These are phyloP conservation scores for Limenitis camilla DNA, from an alignment of 2,888 invertebrate species.

Conservation along the genomic window DNA sequence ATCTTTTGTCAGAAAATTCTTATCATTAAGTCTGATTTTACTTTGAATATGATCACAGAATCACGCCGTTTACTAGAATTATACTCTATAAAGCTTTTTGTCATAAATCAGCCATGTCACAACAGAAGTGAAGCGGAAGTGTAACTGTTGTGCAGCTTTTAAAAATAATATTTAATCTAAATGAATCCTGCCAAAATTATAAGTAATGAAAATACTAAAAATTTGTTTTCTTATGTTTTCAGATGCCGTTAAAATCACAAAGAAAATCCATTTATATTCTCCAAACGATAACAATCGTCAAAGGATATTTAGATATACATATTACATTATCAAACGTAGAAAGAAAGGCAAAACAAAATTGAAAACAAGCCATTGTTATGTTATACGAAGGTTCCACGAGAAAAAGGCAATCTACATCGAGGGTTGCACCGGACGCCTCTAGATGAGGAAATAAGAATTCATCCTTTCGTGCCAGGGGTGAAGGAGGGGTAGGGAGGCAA, in stretches of 20 bases:
- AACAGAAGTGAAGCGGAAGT: too few relatives aligned
- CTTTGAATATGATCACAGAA: too few relatives aligned
- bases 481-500: slow-evolving; percentile 62
- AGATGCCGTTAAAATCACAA: not conserved
- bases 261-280: not conserved
- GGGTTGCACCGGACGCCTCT: slow-evolving; percentile 68
- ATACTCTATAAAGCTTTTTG: too few relatives aligned
- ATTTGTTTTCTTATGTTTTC: not conserved
- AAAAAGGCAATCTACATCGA: slow-evolving; percentile 74
- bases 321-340: slow-evolving; percentile 30
- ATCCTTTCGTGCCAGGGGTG: slow-evolving; percentile 66
- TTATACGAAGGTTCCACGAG: slow-evolving; percentile 66
- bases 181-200: too few relatives aligned
- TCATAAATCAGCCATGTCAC: too few relatives aligned
- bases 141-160: too few relatives aligned
- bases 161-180: too few relatives aligned
- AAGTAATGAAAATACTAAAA: too few relatives aligned
- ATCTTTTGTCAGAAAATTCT: too few relatives aligned
- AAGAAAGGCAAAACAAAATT: slow-evolving; percentile 54
- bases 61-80: too few relatives aligned
- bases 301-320: slow-evolving; percentile 22
- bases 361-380: slow-evolving; percentile 73
- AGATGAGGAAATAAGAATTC: slow-evolving; percentile 76
- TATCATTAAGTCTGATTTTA: too few relatives aligned
- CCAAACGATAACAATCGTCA: slow-evolving; percentile 6